Evolutionary conservation across 64 coral and sea anemone species (phyloP), one percentile per base, ranked within the genome.

Genomic region (Exaiptasia diaphana): DNA sequence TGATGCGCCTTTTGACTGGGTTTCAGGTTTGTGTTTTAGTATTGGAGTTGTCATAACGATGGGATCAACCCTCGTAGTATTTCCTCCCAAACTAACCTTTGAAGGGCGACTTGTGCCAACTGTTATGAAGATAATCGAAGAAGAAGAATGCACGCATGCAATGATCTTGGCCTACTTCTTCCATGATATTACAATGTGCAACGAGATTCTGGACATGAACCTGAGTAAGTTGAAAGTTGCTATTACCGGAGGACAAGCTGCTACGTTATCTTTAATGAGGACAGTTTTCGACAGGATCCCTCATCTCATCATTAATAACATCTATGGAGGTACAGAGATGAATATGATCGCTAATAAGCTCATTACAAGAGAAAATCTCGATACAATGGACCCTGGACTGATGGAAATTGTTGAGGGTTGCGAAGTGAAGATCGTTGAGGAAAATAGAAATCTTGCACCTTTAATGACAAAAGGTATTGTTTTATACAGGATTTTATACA

Each of bases 361-460:
- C 3, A 29, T 73, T 12, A 29, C 68, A 24, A 24, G 20, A 4
- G 23, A 2, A 49, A 4, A 4, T 20, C 32, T 49, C 3, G 61
- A 64, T 15, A 34, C 32, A 18, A 12, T 37, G 2, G 18, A 25
- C 23, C 23, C 43, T 31, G 52, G 68, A 0, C 17, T 34, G 33
- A 62, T 85, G 82, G 56, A 85, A 0, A 24, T 85, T 11, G 14
- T 12, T 8, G 68, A 35, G 21, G 10, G 45, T 11, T 23, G 20
- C 8, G 82, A 85, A 26, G 82, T 85, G n/a, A 85, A 85, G 42
- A 42, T 85, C 5, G 50, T 85, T 8, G 69, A 85, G 22, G 53
- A 71, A 38, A 45, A 55, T 17, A 64, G 38, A 5, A 43, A 55
- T 21, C 29, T 85, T 4, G 23, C 62, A 28, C 69, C 68, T 2